Evolutionary conservation across 2,888 invertebrate species (phyloP).

Genomic region (Xylota sylvarum): DNA sequence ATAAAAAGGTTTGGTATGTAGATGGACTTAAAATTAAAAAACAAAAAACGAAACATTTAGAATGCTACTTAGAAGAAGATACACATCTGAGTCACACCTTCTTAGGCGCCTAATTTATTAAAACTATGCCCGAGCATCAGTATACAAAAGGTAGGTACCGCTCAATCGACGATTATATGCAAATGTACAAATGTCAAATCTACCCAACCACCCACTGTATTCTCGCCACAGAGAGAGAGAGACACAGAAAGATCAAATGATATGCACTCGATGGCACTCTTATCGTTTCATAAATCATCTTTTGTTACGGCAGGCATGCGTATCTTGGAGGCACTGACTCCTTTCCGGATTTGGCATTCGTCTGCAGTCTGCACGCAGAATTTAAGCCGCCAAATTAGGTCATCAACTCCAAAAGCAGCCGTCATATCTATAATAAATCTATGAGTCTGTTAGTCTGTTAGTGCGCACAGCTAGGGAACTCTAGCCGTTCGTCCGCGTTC

Average conservation of each 20-base stretch:
- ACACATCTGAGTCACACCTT: constrained; percentile 1
- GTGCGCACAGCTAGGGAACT: constrained; percentile 8
- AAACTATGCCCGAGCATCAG: not conserved
- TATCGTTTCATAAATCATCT: constrained; percentile 72
- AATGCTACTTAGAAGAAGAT: too few species aligned
- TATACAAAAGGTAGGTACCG: constrained; percentile 16
- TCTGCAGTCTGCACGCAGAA: constrained; percentile 64
- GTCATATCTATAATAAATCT: constrained; percentile 70
- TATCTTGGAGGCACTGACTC: constrained; percentile 33
- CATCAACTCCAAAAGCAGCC: constrained; percentile 69
- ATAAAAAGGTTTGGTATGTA: constrained; percentile 7
- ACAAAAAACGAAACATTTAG: not conserved
- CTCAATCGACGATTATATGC: constrained; percentile 66
- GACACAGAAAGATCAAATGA: constrained; percentile 52
- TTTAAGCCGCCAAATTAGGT: constrained; percentile 69
- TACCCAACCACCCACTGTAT: constrained; percentile 60
- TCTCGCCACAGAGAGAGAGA: constrained; percentile 16
- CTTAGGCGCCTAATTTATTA: constrained; percentile 4
- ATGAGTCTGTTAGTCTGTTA: constrained; percentile 27
- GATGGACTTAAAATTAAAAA: not conserved
- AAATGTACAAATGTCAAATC: constrained; percentile 65
- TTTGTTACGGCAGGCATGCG: constrained; percentile 45
- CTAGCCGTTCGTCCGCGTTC: constrained; percentile 17
- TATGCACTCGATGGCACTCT: constrained; percentile 58
- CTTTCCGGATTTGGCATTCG: constrained; percentile 59